Evolutionary conservation across 2,888 invertebrate species (phyloP), one percentile per base, ranked within the genome.

Genomic region (Parthenolecanium corni): DNA sequence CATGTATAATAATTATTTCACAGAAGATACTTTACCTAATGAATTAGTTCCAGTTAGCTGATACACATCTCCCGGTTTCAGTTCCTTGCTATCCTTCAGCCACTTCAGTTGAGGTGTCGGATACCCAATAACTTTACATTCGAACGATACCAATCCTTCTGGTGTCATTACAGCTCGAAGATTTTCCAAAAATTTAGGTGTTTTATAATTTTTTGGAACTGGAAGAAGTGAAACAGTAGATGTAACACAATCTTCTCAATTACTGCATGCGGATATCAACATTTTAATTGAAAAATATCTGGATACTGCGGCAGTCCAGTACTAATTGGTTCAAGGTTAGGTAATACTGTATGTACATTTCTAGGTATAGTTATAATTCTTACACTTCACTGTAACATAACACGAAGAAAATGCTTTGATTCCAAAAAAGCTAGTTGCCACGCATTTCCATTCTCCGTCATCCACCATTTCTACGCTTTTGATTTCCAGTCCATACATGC

Each of bases 1-100:
- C n/a, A n/a, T n/a, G n/a, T n/a, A n/a, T n/a, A n/a, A n/a, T n/a
- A n/a, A n/a, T n/a, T n/a, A n/a, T n/a, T n/a, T n/a, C n/a, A n/a
- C 16, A 12, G 36, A 36, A 42, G 14, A 42, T 42, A 42, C 20
- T 14, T 69, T 71, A 77, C 78, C 87, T 57, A 91, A 75, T 0
- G 91, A 91, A 73, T 91, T 92, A 2, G 89, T 89, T 12, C 92
- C 92, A 0, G 90, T 90, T 16, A 92, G 76, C 72, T 91, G 91
- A 74, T 92, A 92, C 5, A 92, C 91, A 73, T 92, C 92, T 9
- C 92, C 92, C 0, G 92, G 91, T 71, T 88, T 88, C 46, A 95
- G 75, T 72, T 92, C 91, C 71, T 90, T 87, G 0, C 90, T 90
- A 72, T 93, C 93, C 75, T 91, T 93, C 74, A 89, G 92, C 92